Percentiles rank a stretch among this genome's conserved stretches.
These are phyloP conservation scores for Chironomus tentans DNA, from an alignment of 2,888 invertebrate genomes.

Conservation along the genomic window DNA sequence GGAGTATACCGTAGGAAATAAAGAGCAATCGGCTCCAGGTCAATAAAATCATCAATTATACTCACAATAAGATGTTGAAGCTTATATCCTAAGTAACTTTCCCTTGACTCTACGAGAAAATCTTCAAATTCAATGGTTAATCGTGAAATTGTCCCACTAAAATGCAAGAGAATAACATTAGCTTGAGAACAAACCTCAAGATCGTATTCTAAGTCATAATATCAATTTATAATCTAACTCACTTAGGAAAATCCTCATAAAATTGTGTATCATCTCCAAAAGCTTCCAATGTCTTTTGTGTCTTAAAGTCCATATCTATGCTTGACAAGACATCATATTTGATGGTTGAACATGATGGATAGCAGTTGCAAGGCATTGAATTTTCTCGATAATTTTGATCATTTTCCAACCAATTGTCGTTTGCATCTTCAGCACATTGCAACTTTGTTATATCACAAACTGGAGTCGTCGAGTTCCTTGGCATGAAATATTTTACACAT, in stretches of 20 bases:
- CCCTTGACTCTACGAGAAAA: not conserved
- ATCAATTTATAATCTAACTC: not conserved
- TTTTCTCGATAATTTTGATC: not conserved
- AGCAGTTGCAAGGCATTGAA: conserved; percentile 1
- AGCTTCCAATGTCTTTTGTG: not conserved
- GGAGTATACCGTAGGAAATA: too few relatives aligned
- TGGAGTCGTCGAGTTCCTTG: not conserved
- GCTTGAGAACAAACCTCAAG: too few relatives aligned
- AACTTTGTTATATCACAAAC: not conserved
- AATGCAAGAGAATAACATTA: not conserved
- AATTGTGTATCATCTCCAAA: not conserved
- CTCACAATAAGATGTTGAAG: not conserved
- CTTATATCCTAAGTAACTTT: not conserved
- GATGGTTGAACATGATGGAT: not conserved
- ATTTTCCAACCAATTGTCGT: not conserved
- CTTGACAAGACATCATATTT: not conserved
- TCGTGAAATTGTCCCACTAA: not conserved
- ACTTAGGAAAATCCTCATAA: not conserved
- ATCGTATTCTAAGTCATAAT: too few relatives aligned
- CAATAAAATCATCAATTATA: not conserved
- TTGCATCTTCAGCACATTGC: not conserved
- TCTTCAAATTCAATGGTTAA: not conserved
- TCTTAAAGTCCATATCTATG: not conserved
- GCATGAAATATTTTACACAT: not conserved
- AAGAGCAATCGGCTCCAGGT: too few relatives aligned